phyloP scores from a whole-genome alignment of 2,113 vertebrate species.

The Aegypius monachus region DNA sequence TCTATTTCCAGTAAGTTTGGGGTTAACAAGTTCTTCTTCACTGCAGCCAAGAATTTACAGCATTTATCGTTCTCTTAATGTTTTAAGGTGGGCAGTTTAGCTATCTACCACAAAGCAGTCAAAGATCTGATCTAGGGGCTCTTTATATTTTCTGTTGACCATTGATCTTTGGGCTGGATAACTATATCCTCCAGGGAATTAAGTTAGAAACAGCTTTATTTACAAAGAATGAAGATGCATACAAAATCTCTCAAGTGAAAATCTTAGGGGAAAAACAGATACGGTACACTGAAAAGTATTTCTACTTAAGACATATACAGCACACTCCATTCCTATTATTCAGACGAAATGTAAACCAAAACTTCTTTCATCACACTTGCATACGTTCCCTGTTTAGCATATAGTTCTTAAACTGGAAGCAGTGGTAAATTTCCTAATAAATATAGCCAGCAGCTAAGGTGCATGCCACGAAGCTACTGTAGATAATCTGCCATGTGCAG shows the following conservation, averaged over 20 bases:
- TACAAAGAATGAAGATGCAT: slow-evolving; percentile 59
- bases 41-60: slow-evolving; percentile 47
- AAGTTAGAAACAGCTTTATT: slow-evolving; percentile 68
- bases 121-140: slow-evolving; percentile 63
- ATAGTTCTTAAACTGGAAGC: not conserved
- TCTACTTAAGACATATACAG: not conserved
- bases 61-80: slow-evolving; percentile 41
- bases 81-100: slow-evolving; percentile 62
- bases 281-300: not conserved
- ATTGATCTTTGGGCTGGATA: slow-evolving; percentile 62
- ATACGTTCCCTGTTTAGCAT: not conserved
- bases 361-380: not conserved
- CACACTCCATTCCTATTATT: not conserved
- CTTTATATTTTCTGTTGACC: slow-evolving; percentile 62
- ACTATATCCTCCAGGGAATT: slow-evolving; percentile 46
- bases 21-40: slow-evolving; percentile 42
- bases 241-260: slow-evolving; percentile 57
- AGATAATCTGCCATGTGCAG: slow-evolving; percentile 7
- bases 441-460: not conserved
- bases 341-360: not conserved
- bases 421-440: not conserved
- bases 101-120: slow-evolving; percentile 68
- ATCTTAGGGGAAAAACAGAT: slow-evolving; percentile 15
- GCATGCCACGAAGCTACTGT: not conserved
- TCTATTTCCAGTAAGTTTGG: slow-evolving; percentile 9